Conservation (phyloP, 2,888 invertebrate genomes). For the Ferdinandea cuprea region DNA sequence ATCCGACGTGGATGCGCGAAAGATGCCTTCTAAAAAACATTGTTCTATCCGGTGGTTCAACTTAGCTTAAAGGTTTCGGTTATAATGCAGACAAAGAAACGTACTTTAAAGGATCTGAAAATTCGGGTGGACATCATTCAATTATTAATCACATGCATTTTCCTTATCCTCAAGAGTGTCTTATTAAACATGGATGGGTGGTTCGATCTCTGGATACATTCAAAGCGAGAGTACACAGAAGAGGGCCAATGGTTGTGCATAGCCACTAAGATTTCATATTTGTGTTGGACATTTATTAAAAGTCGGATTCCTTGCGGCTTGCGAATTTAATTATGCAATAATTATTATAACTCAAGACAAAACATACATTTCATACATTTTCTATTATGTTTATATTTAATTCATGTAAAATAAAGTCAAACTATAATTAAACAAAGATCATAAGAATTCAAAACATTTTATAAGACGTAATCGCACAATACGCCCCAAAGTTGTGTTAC, state of each 20-base stretch:
- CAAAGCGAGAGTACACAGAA: conserved; percentile 98
- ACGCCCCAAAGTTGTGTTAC: no score
- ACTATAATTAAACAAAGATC: no score
- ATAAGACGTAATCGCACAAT: no score
- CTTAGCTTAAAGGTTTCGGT: conserved; percentile 98
- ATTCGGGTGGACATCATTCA: conserved; percentile 90
- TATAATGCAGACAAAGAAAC: conserved; percentile 98
- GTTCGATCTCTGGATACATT: conserved; percentile 99
- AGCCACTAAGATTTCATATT: conserved; percentile 98
- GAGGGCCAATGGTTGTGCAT: conserved; percentile 96
- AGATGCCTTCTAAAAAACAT: conserved; percentile 97
- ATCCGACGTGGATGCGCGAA: conserved; percentile 97
- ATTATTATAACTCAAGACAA: no score
- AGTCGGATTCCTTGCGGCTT: no score
- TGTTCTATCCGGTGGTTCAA: conserved; percentile 98
- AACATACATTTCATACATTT: no score
- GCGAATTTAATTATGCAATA: no score
- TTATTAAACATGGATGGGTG: conserved; percentile 99
- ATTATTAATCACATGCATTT: not conserved
- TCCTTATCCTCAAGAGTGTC: conserved; percentile 92
- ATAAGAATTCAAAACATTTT: no score
- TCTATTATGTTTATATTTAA: no score
- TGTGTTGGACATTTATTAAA: conserved; percentile 75
- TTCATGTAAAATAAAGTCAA: no score
- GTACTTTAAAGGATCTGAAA: conserved; percentile 98